Conservation (phyloP, 37 sponge, comb jelly and placozoan species). For the Ianthella basta region DNA sequence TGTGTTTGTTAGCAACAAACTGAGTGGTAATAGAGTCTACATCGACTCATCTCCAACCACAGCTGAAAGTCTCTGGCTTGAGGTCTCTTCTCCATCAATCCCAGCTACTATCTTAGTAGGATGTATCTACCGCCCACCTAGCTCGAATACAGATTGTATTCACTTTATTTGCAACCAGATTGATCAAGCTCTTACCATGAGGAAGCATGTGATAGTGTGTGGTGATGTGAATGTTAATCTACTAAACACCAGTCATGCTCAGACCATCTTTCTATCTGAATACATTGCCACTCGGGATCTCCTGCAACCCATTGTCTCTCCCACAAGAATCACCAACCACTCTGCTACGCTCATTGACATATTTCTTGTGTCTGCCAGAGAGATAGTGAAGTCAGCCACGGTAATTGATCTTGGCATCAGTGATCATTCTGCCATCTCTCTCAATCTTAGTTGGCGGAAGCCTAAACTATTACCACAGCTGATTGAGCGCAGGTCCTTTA, state of each 20-base stretch:
- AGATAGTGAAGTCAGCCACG: no score
- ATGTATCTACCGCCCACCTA: constrained; percentile 6
- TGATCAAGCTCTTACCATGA: not conserved
- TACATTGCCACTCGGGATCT: not conserved
- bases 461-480: not conserved
- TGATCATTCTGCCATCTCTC: no score
- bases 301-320: not conserved
- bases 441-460: not conserved
- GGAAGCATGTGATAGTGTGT: not conserved
- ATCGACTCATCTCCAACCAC: no score
- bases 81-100: not conserved
- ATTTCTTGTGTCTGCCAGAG: no score
- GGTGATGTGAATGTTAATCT: constrained; percentile 7
- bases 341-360: not conserved
- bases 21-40: no score
- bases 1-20: not conserved
- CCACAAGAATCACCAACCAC: not conserved
- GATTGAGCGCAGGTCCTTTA: not conserved
- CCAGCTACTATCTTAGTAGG: not conserved
- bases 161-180: not conserved
- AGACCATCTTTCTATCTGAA: not conserved
- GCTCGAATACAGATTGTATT: not conserved
- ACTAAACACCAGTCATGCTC: no score
- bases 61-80: not conserved
- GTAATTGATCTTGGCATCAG: not conserved